Conservation (phyloP, 2,888 invertebrate genomes). For the Ophonus ardosiacus region DNA sequence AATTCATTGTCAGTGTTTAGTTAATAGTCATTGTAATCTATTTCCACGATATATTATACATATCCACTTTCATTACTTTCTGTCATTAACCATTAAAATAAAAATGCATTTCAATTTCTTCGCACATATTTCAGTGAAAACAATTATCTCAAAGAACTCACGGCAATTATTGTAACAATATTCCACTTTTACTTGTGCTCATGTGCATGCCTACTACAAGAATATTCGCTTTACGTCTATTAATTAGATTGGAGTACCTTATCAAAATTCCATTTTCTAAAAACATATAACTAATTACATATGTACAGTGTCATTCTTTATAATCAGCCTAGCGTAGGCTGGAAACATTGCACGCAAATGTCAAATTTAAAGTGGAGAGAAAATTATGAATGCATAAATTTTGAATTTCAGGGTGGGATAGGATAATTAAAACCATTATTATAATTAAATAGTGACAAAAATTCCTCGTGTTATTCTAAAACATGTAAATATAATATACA, state of each 20-base stretch:
- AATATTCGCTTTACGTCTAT: not conserved
- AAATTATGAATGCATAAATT: not conserved
- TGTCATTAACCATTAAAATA: conserved; percentile 27
- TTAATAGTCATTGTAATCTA: not conserved
- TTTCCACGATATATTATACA: not conserved
- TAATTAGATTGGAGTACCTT: conserved; percentile 23
- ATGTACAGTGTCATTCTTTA: conserved; percentile 14
- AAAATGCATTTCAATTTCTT: conserved; percentile 40
- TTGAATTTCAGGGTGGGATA: not conserved
- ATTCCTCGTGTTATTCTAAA: not conserved
- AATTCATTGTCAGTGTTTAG: not conserved
- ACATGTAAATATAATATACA: too few species aligned
- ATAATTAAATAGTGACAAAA: not conserved
- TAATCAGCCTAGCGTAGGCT: not conserved
- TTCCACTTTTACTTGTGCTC: conserved; percentile 21
- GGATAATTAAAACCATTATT: not conserved
- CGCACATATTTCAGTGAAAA: conserved; percentile 32
- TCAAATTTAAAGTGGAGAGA: not conserved
- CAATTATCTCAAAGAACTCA: conserved; percentile 20
- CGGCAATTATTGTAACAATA: conserved; percentile 28
- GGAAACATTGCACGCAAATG: conserved; percentile 19
- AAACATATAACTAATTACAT: conserved; percentile 4
- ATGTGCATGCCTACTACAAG: not conserved
- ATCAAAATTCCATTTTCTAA: conserved; percentile 23
- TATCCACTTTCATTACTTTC: conserved; percentile 29